These are phyloP conservation scores for Hippocampus zosterae DNA, from an alignment of 2,113 vertebrate genomes.

Conservation along the genomic window DNA sequence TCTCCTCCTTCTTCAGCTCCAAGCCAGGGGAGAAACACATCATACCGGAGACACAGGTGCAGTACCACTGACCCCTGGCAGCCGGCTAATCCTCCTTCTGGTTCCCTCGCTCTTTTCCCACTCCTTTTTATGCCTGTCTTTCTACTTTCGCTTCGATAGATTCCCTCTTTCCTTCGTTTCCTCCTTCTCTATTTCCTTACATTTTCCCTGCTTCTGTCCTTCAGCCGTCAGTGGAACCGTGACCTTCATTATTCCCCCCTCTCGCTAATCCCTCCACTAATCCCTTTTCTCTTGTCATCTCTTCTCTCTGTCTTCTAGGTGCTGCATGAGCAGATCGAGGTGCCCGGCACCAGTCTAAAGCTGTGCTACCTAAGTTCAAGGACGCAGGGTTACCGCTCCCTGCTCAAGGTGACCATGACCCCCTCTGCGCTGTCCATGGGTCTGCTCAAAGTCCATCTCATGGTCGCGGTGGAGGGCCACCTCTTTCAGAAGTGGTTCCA, in stretches of 20 bases:
- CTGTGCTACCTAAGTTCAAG: slow-evolving; percentile 94
- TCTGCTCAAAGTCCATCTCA: slow-evolving; percentile 94
- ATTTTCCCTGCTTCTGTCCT: slow-evolving; percentile 64
- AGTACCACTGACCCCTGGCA: slow-evolving; percentile 65
- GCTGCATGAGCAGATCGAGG: slow-evolving; percentile 94
- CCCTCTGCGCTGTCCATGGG: slow-evolving; percentile 91
- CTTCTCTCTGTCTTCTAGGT: slow-evolving; percentile 76
- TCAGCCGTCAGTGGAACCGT: slow-evolving; percentile 69
- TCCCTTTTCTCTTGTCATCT: slow-evolving; percentile 54
- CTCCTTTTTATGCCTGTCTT: slow-evolving; percentile 45
- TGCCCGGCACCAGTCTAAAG: slow-evolving; percentile 86
- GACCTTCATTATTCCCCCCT: slow-evolving; percentile 63
- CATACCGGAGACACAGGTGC: slow-evolving; percentile 97
- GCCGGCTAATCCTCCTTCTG: slow-evolving; percentile 62
- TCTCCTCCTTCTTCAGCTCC: slow-evolving; percentile 97
- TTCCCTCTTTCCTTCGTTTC: slow-evolving; percentile 34
- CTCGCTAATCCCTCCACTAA: slow-evolving; percentile 61
- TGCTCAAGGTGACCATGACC: slow-evolving; percentile 97
- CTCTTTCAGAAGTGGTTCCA: slow-evolving; percentile 98
- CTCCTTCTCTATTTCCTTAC: slow-evolving; percentile 56
- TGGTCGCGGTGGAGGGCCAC: slow-evolving; percentile 97
- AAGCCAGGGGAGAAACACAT: slow-evolving; percentile 87
- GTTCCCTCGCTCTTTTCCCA: slow-evolving; percentile 47
- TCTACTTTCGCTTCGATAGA: slow-evolving; percentile 43
- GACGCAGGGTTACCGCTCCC: slow-evolving; percentile 88